Evolutionary conservation across 1,140 invertebrate genomes (phyloP), one percentile per base, ranked within the genome.

Genomic region (Helicoverpa zea): DNA sequence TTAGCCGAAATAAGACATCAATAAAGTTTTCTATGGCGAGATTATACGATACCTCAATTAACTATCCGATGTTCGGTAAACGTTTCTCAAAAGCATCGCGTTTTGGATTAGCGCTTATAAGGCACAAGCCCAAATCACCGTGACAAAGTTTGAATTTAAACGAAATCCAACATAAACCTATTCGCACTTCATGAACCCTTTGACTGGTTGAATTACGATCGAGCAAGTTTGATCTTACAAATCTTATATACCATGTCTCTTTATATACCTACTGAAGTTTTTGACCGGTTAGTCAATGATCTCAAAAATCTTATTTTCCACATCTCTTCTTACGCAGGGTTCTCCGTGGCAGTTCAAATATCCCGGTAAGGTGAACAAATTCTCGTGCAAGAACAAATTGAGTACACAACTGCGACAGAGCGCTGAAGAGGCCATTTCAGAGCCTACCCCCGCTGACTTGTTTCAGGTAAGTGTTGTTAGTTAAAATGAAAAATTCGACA

Each of bases 271-370:
- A n/a, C 23, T 23, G 23, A 23, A 23, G 23, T 23, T 23, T 23
- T 23, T 23, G 23, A 23, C 23, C 23, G 23, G 23, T 23, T 2
- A 23, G 23, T 23, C 23, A 23, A 23, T 18, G 11, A 58, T 18
- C 16, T 18, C 18, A 58, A 18, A 14, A 43, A 43, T 43, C 35
- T 43, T 11, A 18, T 18, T 23, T 58, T 58, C 18, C 13, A 47
- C 3, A n/a, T 43, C 23, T 23, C 23, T 72, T n/a, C 29, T 11
- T 52, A 88, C 87, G 11, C 86, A 94, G 90, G 94, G 94, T 14
- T 91, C 91, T 0, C 94, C 94, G 43, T 95, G 93, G 90, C 90
- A 94, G 76, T 93, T 95, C 80, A 92, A 95, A 78, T 94, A 95
- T 81, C 94, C 95, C 0, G 92, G 91, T 0, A 95, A 95, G 79